Conservation (phyloP, 2,113 vertebrate genomes). For the Muscicapa adusta region DNA sequence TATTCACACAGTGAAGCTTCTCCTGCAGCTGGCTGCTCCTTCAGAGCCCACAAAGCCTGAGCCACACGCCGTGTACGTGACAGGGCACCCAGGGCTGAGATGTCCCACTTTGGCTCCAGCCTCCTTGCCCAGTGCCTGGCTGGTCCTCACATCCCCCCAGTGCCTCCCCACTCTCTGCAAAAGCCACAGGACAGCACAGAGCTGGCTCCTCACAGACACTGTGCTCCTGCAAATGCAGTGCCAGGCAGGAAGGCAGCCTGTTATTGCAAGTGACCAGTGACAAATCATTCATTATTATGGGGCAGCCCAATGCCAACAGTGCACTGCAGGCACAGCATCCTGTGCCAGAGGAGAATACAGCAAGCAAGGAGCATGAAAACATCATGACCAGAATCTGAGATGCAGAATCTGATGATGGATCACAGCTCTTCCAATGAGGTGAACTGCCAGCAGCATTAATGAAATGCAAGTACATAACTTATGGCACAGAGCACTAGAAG, state of each 20-base stretch:
- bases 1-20: not conserved
- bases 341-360: not conserved
- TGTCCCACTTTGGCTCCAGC: not conserved
- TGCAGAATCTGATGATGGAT: not conserved
- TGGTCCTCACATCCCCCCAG: not conserved
- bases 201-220: not conserved
- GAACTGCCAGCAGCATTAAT: not conserved
- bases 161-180: not conserved
- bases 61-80: rapidly evolving
- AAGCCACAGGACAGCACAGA: not conserved
- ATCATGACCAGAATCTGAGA: not conserved
- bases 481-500: not conserved
- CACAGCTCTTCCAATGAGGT: not conserved
- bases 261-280: not conserved
- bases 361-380: not conserved
- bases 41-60: not conserved
- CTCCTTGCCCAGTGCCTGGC: not conserved
- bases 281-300: not conserved
- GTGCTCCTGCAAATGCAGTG: not conserved
- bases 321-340: not conserved
- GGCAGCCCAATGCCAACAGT: not conserved
- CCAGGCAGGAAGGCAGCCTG: rapidly evolving
- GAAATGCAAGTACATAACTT: not conserved
- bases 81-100: rapidly evolving
- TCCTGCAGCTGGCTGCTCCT: constrained; percentile 6